Evolutionary conservation across 2,797 vertebrate species (phyloP).

Genomic region (Lacerta agilis): DNA sequence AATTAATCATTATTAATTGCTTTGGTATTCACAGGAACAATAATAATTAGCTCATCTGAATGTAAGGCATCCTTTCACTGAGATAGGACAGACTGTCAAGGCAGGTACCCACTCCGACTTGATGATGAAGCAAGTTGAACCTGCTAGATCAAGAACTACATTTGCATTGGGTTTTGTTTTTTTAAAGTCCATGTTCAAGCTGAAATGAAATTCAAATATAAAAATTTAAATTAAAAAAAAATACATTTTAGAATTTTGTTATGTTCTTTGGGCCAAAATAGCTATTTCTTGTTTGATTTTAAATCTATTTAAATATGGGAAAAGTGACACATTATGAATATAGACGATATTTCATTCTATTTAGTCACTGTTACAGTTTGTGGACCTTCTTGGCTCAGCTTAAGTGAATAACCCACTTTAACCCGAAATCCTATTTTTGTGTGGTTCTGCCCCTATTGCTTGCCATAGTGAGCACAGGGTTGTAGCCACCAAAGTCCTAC

Average conservation of each 20-base stretch:
- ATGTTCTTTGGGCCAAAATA: neutral
- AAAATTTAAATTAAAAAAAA: neutral
- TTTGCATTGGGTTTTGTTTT: neutral
- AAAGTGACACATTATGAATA: neutral
- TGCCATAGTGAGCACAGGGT: neutral
- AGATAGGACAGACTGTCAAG: slow-evolving; percentile 24
- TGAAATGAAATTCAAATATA: too few species aligned
- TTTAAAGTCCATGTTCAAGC: too few species aligned
- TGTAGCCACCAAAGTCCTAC: too few species aligned
- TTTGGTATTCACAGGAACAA: slow-evolving; percentile 68
- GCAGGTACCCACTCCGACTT: slow-evolving; percentile 1
- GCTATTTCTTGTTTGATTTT: neutral
- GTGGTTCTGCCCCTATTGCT: neutral
- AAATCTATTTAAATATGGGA: neutral
- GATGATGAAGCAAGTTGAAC: slow-evolving; percentile 37
- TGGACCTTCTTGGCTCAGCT: neutral
- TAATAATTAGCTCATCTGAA: slow-evolving; percentile 62
- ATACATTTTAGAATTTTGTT: neutral
- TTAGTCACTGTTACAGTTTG: neutral
- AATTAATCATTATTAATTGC: slow-evolving; percentile 76
- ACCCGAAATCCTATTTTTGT: neutral
- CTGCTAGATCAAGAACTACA: slow-evolving; percentile 37
- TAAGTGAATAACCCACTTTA: neutral
- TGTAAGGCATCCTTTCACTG: slow-evolving; percentile 46
- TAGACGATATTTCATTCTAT: neutral